Evolutionary conservation across 2,797 vertebrate genomes (phyloP).

Genomic region (Sebastes variabilis): DNA sequence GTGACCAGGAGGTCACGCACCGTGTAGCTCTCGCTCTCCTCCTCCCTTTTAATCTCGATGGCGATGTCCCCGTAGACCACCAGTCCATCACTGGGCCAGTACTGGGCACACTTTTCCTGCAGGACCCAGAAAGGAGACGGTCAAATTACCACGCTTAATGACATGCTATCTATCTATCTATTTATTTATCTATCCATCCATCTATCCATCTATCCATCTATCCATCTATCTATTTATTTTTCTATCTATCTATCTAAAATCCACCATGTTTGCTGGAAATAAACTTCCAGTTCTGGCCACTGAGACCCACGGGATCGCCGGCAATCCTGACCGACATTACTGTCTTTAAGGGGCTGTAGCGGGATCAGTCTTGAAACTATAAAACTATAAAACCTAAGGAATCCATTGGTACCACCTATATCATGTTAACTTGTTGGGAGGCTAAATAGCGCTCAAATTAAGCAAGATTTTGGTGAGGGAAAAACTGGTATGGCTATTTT

Average conservation of each 20-base stretch:
- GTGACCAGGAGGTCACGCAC: slow-evolving; percentile 95
- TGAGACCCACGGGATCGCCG: too few relatives aligned
- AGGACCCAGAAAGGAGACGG: neutral
- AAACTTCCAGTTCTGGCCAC: neutral
- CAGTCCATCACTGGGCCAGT: slow-evolving; percentile 92
- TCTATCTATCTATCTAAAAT: neutral
- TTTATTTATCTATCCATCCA: too few relatives aligned
- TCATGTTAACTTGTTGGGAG: too few relatives aligned
- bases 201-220: too few relatives aligned
- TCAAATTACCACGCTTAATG: neutral
- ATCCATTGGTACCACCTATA: too few relatives aligned
- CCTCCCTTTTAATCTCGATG: slow-evolving; percentile 95
- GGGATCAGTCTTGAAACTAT: too few relatives aligned
- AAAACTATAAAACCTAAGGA: too few relatives aligned
- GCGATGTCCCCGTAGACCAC: slow-evolving; percentile 92
- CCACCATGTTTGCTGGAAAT: neutral
- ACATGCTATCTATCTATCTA: neutral
- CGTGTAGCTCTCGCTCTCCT: slow-evolving; percentile 96
- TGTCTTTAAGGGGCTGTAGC: too few relatives aligned
- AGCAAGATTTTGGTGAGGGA: rapidly evolving
- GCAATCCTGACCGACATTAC: too few relatives aligned
- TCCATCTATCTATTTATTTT: too few relatives aligned
- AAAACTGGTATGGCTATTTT: too few relatives aligned
- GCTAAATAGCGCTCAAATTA: too few relatives aligned
- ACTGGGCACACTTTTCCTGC: slow-evolving; percentile 97